A percentile compares a stretch with the other conserved stretches of the same genome.
phyloP scores from a whole-genome alignment of 1,140 invertebrate genomes.

The Acyrthosiphon pisum region DNA sequence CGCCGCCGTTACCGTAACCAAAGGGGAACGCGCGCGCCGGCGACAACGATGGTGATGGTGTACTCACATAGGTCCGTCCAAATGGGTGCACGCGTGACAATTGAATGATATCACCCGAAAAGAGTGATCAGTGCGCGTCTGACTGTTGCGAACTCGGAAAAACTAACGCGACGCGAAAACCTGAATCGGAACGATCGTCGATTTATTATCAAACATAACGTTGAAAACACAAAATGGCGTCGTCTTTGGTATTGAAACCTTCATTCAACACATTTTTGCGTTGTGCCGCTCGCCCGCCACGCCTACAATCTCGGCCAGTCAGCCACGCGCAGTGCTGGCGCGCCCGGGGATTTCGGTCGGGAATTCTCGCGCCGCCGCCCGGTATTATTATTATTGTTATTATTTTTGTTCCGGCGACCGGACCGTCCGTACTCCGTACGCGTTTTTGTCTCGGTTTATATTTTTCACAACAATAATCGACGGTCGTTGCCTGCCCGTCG shows the following conservation, averaged over 20 bases:
- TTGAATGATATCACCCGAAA: constrained; percentile 62
- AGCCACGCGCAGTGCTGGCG: constrained; percentile 41
- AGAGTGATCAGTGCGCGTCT: constrained; percentile 29
- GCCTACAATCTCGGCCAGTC: constrained; percentile 48
- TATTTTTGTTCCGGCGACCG: not conserved
- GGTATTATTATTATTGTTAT: constrained; percentile 23
- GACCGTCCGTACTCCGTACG: not conserved
- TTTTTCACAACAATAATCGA: not conserved
- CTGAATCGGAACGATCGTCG: not conserved
- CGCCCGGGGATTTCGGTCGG: constrained; percentile 35
- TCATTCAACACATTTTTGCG: constrained; percentile 56
- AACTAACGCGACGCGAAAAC: constrained; percentile 48
- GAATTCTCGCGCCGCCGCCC: not conserved
- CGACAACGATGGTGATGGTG: not conserved
- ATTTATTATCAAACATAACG: constrained; percentile 53
- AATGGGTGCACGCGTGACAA: constrained; percentile 72
- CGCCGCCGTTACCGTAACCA: not conserved
- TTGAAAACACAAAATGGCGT: constrained; percentile 56
- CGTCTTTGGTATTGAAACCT: constrained; percentile 47
- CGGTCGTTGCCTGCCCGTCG: not conserved
- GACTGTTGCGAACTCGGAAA: not conserved
- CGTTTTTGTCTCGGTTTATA: not conserved
- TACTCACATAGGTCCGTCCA: constrained; percentile 73
- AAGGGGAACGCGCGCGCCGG: not conserved
- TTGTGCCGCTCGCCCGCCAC: constrained; percentile 54